These are phyloP conservation scores for Euzophera pinguis DNA, from an alignment of 2,888 invertebrate genomes.

Conservation along the genomic window DNA sequence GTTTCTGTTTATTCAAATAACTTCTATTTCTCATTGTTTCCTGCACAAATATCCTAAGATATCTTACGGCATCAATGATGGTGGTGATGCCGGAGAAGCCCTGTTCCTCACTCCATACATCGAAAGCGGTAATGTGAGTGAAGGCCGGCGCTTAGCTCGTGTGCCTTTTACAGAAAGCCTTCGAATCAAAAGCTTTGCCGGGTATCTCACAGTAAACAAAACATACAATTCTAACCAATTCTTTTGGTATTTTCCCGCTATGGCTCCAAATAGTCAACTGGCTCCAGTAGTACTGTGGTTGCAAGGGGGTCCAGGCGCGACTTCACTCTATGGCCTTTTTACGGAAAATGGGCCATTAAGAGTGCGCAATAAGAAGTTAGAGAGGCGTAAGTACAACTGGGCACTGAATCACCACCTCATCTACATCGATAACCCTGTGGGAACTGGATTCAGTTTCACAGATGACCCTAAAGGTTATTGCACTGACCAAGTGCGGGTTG, in stretches of 20 bases:
- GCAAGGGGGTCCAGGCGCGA: conserved; percentile 91
- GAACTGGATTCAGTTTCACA: conserved; percentile 95
- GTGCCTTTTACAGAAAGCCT: conserved; percentile 81
- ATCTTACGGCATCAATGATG: conserved; percentile 45
- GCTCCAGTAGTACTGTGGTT: conserved; percentile 91
- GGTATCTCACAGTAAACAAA: conserved; percentile 91
- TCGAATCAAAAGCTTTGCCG: conserved; percentile 85
- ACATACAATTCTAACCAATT: conserved; percentile 89
- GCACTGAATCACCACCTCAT: conserved; percentile 87
- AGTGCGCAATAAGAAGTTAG: conserved; percentile 37
- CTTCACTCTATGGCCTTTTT: conserved; percentile 89
- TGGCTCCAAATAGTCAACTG: conserved; percentile 65
- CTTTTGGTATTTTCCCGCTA: conserved; percentile 95
- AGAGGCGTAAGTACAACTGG: conserved; percentile 88
- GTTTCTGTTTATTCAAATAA: conserved; percentile 36
- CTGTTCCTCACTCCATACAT: conserved; percentile 88
- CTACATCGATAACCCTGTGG: conserved; percentile 96
- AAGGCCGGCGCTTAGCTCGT: conserved; percentile 78
- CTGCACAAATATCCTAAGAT: conserved; percentile 58
- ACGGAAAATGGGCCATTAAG: conserved; percentile 89
- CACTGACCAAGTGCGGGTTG: conserved; percentile 88
- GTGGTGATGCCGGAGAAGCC: conserved; percentile 76
- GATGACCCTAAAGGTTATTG: conserved; percentile 87
- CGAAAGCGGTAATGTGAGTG: conserved; percentile 83
- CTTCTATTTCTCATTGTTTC: conserved; percentile 39